Conservation (phyloP, 2,888 invertebrate species). For the Drosophila antonietae region DNA sequence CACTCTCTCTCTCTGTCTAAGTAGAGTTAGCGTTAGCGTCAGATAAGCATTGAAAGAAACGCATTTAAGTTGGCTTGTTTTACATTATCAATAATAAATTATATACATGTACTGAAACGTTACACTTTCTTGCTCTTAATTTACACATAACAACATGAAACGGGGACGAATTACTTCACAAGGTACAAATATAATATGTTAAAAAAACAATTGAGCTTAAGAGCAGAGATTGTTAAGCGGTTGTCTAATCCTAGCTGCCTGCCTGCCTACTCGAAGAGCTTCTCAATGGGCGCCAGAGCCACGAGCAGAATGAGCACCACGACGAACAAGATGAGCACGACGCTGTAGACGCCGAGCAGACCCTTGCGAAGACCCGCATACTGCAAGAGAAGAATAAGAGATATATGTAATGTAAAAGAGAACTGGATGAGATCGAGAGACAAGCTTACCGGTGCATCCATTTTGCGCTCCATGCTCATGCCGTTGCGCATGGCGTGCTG, state of each 20-base stretch:
- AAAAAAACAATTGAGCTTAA: constrained; percentile 42
- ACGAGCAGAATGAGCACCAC: constrained; percentile 90
- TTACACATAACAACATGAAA: constrained; percentile 68
- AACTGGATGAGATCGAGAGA: background rate
- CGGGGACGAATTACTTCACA: constrained; percentile 9
- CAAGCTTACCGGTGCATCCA: constrained; percentile 90
- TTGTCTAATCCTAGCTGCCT: constrained; percentile 10
- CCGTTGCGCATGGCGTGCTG: constrained; percentile 86
- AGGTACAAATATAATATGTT: constrained; percentile 8
- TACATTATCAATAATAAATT: constrained; percentile 78
- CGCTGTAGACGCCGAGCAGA: constrained; percentile 91
- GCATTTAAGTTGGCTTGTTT: constrained; percentile 80
- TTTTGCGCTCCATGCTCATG: constrained; percentile 89
- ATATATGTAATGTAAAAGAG: too few relatives aligned
- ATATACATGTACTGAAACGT: constrained; percentile 77
- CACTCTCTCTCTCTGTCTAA: constrained; percentile 2
- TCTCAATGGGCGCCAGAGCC: constrained; percentile 90
- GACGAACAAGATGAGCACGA: constrained; percentile 89
- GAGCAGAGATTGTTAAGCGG: constrained; percentile 22
- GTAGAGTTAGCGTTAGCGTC: constrained; percentile 42
- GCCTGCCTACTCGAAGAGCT: constrained; percentile 85
- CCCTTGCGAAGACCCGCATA: constrained; percentile 91
- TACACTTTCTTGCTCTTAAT: constrained; percentile 58
- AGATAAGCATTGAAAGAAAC: constrained; percentile 60
- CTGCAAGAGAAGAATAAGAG: constrained; percentile 85